phyloP scores from a whole-genome alignment of 2,797 vertebrate genomes.

The Chromis chromis region DNA sequence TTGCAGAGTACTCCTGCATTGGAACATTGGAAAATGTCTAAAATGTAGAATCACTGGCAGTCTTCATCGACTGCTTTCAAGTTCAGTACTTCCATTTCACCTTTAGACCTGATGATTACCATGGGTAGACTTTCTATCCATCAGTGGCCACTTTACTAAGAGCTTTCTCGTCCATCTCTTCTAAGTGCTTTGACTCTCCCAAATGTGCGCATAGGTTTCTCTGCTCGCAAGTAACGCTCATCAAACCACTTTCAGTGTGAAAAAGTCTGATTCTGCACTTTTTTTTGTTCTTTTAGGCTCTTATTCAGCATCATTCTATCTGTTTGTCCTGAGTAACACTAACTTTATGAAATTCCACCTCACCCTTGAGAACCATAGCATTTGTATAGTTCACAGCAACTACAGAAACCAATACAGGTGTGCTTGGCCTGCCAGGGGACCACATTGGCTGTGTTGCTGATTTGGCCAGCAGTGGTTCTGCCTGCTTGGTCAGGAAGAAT shows the following conservation, averaged over 20 bases:
- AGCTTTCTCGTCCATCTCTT: constrained; percentile 42
- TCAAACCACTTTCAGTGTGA: constrained; percentile 9
- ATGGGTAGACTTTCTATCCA: constrained; percentile 24
- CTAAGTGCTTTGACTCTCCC: constrained; percentile 28
- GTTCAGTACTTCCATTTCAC: constrained; percentile 42
- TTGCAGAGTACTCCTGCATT: constrained; percentile 4
- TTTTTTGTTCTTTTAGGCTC: constrained; percentile 27
- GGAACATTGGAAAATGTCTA: constrained; percentile 33
- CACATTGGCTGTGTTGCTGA: constrained; percentile 8
- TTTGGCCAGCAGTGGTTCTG: background rate
- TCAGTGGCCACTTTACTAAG: constrained; percentile 32
- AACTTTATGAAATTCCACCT: constrained; percentile 41
- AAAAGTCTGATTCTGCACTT: constrained; percentile 16
- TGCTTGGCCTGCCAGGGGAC: background rate
- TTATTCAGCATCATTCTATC: constrained; percentile 12
- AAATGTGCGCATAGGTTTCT: constrained; percentile 31
- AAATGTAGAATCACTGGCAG: constrained; percentile 29
- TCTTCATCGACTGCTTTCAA: constrained; percentile 42
- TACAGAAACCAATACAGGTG: constrained; percentile 43
- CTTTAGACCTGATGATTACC: constrained; percentile 37
- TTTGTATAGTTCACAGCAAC: constrained; percentile 9
- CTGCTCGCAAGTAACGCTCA: constrained; percentile 11
- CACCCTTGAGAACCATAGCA: constrained; percentile 4
- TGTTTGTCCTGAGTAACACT: constrained; percentile 25
- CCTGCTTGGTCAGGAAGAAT: constrained; percentile 7